A percentile compares a stretch with the other conserved stretches of the same genome.
Conservation (phyloP, 1,140 invertebrate species). For the Cryptotermes secundus region DNA sequence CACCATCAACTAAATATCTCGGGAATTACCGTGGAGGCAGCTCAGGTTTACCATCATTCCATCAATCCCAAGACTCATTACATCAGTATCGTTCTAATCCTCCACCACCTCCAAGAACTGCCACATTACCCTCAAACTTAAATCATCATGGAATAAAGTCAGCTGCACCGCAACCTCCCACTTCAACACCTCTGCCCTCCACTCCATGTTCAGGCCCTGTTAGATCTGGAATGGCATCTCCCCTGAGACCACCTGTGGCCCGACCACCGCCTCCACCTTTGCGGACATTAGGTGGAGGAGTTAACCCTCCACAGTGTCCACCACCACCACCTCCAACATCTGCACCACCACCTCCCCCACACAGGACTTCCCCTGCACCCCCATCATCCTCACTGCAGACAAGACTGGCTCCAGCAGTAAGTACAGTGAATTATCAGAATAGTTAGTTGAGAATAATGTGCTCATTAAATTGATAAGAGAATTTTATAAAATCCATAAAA, state of each 20-base stretch:
- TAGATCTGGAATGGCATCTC: conserved; percentile 43
- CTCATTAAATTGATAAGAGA: too few relatives aligned
- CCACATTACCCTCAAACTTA: conserved; percentile 35
- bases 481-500: too few relatives aligned
- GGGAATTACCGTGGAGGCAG: conserved; percentile 32
- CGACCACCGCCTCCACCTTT: conserved; percentile 39
- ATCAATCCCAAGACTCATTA: conserved; percentile 55
- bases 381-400: conserved; percentile 36
- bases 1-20: conserved; percentile 33
- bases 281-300: conserved; percentile 43
- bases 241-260: conserved; percentile 47
- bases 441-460: background rate
- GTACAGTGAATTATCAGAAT: background rate
- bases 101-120: conserved; percentile 35
- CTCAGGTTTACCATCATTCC: conserved; percentile 44
- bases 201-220: conserved; percentile 3
- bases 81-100: conserved; percentile 39
- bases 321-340: conserved; percentile 43
- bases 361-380: conserved; percentile 43
- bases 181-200: conserved; percentile 43
- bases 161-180: conserved; percentile 45
- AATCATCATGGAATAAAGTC: conserved; percentile 37
- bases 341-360: conserved; percentile 44
- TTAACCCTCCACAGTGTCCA: conserved; percentile 41
- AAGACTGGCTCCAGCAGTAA: conserved; percentile 24